phyloP scores from a whole-genome alignment of 2,888 invertebrate genomes.

The Baccha elongata region DNA sequence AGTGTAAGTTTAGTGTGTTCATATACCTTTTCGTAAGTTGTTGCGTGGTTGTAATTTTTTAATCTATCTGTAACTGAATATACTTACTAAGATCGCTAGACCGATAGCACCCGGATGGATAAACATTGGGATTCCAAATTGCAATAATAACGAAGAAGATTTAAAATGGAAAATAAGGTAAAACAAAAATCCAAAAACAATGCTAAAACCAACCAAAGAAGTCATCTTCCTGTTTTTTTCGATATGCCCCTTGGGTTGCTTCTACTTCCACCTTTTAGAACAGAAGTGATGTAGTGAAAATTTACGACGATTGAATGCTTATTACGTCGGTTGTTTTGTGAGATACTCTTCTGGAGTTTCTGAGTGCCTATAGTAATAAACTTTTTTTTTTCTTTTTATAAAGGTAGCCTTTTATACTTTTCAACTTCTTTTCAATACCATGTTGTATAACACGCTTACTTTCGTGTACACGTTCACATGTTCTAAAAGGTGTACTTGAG shows the following conservation, averaged over 20 bases:
- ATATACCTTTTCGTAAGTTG: no score
- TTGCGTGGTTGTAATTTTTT: no score
- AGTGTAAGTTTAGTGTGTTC: no score
- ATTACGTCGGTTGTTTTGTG: slow-evolving; percentile 45
- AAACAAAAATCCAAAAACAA: no score
- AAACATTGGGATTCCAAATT: no score
- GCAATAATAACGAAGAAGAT: slow-evolving; percentile 54
- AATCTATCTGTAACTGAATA: slow-evolving; percentile 58
- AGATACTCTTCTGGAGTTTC: slow-evolving; percentile 12
- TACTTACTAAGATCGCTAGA: slow-evolving; percentile 44
- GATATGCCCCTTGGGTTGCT: not conserved
- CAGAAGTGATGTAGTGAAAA: slow-evolving; percentile 55
- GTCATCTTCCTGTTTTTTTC: slow-evolving; percentile 17
- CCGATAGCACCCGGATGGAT: slow-evolving; percentile 38
- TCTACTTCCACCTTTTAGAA: slow-evolving; percentile 7
- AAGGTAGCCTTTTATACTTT: not conserved
- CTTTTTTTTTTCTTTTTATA: slow-evolving; percentile 11
- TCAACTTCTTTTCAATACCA: slow-evolving; percentile 16
- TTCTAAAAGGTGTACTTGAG: slow-evolving; percentile 54
- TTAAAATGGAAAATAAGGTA: slow-evolving; percentile 18
- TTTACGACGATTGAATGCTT: slow-evolving; percentile 53
- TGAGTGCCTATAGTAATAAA: slow-evolving; percentile 11
- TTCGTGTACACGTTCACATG: slow-evolving; percentile 57
- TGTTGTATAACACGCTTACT: slow-evolving; percentile 47
- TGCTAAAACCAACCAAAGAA: slow-evolving; percentile 21